These are phyloP conservation scores for Drosophila dunni DNA, from an alignment of 1,140 invertebrate species.

Conservation along the genomic window DNA sequence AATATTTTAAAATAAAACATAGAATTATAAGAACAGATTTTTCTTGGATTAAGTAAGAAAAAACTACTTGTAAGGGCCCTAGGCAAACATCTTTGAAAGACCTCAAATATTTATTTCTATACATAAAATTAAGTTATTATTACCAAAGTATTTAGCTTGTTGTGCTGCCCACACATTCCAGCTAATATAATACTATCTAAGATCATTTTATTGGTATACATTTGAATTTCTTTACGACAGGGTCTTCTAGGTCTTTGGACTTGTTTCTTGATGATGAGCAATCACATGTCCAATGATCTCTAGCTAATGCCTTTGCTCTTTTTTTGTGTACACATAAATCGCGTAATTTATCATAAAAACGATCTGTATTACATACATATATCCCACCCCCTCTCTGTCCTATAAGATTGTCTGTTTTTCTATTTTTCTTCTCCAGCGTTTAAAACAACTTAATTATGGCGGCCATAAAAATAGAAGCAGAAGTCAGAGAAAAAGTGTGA, in stretches of 20 bases:
- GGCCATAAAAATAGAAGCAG: constrained; percentile 47
- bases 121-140: constrained; percentile 18
- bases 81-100: background rate
- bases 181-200: constrained; percentile 8
- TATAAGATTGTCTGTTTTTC: too few relatives aligned
- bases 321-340: constrained; percentile 39
- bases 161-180: constrained; percentile 35
- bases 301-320: constrained; percentile 26
- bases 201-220: constrained; percentile 30
- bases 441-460: constrained; percentile 46
- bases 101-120: background rate
- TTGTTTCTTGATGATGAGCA: constrained; percentile 30
- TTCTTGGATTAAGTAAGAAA: too few relatives aligned
- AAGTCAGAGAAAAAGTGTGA: background rate
- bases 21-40: too few relatives aligned
- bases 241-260: constrained; percentile 5
- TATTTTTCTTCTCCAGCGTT: background rate
- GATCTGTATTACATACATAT: constrained; percentile 7
- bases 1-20: too few relatives aligned
- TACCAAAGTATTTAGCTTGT: constrained; percentile 28
- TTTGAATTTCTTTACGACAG: constrained; percentile 33
- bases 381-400: background rate
- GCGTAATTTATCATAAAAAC: constrained; percentile 48
- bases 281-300: constrained; percentile 24
- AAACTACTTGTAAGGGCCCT: too few relatives aligned